Evolutionary conservation across 2,888 invertebrate species (phyloP), one percentile per base, ranked within the genome.

Genomic region (Thera obeliscata): DNA sequence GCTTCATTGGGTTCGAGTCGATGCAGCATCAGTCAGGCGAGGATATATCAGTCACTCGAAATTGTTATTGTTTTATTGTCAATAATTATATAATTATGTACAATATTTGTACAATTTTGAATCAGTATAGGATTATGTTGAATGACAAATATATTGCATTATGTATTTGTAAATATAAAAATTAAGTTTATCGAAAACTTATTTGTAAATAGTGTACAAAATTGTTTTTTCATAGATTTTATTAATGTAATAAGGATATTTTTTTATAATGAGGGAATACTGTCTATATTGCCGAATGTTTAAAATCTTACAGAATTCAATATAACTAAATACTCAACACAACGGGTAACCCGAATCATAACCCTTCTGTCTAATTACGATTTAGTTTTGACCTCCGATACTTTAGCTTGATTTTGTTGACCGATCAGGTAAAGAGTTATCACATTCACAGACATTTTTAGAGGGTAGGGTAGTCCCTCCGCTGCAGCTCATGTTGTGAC

Each of bases 81-180:
- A n/a, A n/a, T n/a, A n/a, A n/a, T n/a, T n/a, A 22, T 1, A 22
- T 22, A 22, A 46, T 46, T 2, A 46, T 46, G 9, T 46, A 46
- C 9, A 38, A 2, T 12, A 41, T 46, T 57, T 57, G 63, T 64
- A 64, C 59, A 59, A 46, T 46, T 64, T 46, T 58, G 12, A 54
- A 64, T 54, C 36, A 7, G 38, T 9, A 43, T 2, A 9, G 7
- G 36, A 59, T 50, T 50, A 41, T 41, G 38, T 50, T 4, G 11
- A 22, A 46, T 33, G 7, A 22, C 33, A 35, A 54, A 35, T 50
- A 41, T 56, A 33, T 52, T 57, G 12, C 33, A 63, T 8, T 46
- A 46, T 33, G 11, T 62, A 49, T 66, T 49, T 67, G 62, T 66
- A 62, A 58, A 66, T 66, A 66, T 67, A 49, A n/a, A 38, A 56